phyloP scores from a whole-genome alignment of 2,113 vertebrate genomes.

The Syngnathoides biaculeatus region DNA sequence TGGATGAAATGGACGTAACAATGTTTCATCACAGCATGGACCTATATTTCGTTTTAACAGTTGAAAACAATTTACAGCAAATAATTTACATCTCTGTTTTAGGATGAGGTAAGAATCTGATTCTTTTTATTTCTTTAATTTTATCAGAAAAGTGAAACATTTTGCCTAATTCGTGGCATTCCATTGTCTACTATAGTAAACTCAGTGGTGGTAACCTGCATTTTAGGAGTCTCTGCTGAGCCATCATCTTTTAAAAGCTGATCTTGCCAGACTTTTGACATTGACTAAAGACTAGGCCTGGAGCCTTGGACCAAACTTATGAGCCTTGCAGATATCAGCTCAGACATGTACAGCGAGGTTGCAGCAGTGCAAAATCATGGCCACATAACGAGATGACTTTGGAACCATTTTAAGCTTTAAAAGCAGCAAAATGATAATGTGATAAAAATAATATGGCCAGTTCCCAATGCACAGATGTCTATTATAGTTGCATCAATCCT shows the following conservation, averaged over 20 bases:
- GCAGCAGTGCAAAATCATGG: conserved; percentile 9
- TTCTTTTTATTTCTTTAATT: too few relatives aligned
- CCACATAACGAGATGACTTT: conserved; percentile 46
- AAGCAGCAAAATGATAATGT: background rate
- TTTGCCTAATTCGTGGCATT: background rate
- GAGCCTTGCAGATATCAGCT: conserved; percentile 11
- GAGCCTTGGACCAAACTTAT: conserved; percentile 11
- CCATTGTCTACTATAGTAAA: conserved; percentile 6
- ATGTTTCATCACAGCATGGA: too few relatives aligned
- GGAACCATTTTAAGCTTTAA: conserved; percentile 17
- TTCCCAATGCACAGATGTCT: conserved; percentile 46
- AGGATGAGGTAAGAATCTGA: too few relatives aligned
- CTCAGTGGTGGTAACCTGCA: conserved; percentile 21
- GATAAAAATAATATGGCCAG: conserved; percentile 13
- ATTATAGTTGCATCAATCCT: conserved; percentile 48
- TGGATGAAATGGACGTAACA: too few relatives aligned
- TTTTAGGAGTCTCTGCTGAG: conserved; percentile 39
- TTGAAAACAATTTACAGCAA: too few relatives aligned
- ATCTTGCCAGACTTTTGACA: conserved; percentile 43
- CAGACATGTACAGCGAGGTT: conserved; percentile 2
- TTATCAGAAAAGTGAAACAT: background rate
- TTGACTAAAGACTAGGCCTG: conserved; percentile 24
- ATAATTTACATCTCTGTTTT: too few relatives aligned
- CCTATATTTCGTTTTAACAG: too few relatives aligned
- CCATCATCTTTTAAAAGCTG: conserved; percentile 37